Evolutionary conservation across 2,113 vertebrate species (phyloP).

Genomic region (Catharus minimus): DNA sequence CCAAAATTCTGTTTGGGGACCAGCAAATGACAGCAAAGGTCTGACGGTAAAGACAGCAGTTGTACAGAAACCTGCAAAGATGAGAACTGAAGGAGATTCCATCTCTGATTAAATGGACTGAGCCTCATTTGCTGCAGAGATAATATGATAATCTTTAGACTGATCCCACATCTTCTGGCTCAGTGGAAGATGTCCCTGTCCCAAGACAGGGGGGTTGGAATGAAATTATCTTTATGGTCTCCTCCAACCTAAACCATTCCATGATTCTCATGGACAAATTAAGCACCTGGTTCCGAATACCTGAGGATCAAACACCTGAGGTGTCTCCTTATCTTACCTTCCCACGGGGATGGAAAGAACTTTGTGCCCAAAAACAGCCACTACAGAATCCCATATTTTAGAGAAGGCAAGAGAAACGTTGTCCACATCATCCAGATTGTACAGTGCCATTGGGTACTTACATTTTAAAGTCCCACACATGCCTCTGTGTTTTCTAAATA

Average conservation of each 20-base stretch:
- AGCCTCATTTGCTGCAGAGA: not conserved
- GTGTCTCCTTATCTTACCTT: not conserved
- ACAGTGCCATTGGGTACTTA: fast-evolving
- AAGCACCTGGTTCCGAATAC: not conserved
- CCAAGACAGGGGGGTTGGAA: not conserved
- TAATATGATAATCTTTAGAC: not conserved
- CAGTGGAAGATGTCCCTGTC: not conserved
- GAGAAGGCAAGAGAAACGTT: not conserved
- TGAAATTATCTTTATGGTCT: not conserved
- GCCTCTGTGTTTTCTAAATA: not conserved
- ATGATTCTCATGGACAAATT: not conserved
- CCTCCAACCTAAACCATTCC: not conserved
- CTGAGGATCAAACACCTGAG: not conserved
- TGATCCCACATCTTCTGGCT: not conserved
- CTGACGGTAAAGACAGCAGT: not conserved
- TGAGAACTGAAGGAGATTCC: not conserved
- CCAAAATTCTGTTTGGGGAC: not conserved
- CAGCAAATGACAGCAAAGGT: not conserved
- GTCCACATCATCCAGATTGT: fast-evolving
- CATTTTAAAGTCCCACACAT: not conserved
- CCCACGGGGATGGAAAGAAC: fast-evolving
- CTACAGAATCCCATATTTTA: not conserved
- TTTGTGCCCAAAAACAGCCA: not conserved
- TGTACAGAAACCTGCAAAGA: not conserved
- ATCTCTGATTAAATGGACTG: not conserved